A percentile compares a stretch with the other conserved stretches of the same genome.
Conservation (phyloP, 2,888 invertebrate genomes). For the Eupithecia centaureata region DNA sequence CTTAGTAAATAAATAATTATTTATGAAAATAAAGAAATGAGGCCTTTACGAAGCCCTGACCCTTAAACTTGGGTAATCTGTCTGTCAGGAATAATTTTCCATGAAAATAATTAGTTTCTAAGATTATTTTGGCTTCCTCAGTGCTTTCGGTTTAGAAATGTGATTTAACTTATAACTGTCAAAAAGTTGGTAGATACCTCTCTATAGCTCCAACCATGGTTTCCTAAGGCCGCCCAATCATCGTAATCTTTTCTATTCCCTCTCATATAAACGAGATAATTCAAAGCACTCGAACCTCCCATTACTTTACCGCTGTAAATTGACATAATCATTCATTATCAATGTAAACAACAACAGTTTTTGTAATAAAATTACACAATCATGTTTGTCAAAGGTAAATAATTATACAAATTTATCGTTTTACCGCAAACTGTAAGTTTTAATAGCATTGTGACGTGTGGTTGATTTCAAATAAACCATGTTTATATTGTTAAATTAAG, state of each 20-base stretch:
- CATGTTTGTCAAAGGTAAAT: slow-evolving; percentile 11
- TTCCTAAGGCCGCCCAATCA: slow-evolving; percentile 86
- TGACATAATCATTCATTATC: neutral
- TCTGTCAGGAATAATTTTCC: too few relatives aligned
- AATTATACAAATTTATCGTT: slow-evolving; percentile 15
- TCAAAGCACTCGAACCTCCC: slow-evolving; percentile 87
- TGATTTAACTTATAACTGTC: neutral
- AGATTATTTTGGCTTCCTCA: neutral
- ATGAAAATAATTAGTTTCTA: too few relatives aligned
- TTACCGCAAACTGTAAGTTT: slow-evolving; percentile 13
- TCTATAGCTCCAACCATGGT: slow-evolving; percentile 84
- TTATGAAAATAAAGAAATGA: too few relatives aligned
- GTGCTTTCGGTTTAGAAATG: neutral
- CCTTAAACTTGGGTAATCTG: too few relatives aligned
- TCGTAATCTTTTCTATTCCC: slow-evolving; percentile 86
- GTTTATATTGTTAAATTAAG: neutral
- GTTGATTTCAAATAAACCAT: slow-evolving; percentile 9
- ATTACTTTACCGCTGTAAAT: slow-evolving; percentile 85
- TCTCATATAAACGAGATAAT: slow-evolving; percentile 87
- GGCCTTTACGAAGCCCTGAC: too few relatives aligned
- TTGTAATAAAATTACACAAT: neutral
- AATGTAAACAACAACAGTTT: neutral
- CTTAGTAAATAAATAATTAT: too few relatives aligned
- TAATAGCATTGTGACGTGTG: neutral
- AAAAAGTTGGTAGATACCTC: slow-evolving; percentile 63